These are phyloP conservation scores for Rhinolophus ferrumequinum DNA, from an alignment of 2,113 vertebrate species.

Conservation along the genomic window DNA sequence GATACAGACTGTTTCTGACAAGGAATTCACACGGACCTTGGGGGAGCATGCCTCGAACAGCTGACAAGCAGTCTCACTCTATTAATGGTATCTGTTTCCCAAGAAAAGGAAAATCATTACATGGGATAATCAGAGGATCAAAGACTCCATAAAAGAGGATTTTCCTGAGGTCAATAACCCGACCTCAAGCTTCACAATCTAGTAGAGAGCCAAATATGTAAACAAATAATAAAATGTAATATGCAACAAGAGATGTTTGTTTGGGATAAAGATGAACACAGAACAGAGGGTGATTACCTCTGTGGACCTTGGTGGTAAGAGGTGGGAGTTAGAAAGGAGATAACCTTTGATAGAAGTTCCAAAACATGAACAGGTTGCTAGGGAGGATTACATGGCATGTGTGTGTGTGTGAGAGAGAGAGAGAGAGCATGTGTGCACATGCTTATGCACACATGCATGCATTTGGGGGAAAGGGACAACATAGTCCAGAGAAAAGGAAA, in stretches of 20 bases:
- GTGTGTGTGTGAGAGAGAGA: not conserved
- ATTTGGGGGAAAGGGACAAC: not conserved
- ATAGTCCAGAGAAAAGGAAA: not conserved
- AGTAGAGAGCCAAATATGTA: not conserved
- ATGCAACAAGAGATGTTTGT: not conserved
- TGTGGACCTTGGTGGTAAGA: not conserved
- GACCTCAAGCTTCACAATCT: not conserved
- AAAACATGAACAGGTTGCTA: not conserved
- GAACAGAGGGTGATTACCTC: not conserved
- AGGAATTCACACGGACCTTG: not conserved
- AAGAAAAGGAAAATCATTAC: constrained; percentile 47
- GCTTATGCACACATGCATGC: not conserved
- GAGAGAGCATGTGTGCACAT: no score
- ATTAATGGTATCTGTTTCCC: not conserved
- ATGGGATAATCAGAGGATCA: not conserved
- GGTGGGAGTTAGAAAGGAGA: not conserved
- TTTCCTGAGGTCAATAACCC: constrained; percentile 16
- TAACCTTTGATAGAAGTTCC: not conserved
- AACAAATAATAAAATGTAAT: constrained; percentile 60
- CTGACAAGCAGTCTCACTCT: not conserved
- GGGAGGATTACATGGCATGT: not conserved
- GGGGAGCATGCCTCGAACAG: not conserved
- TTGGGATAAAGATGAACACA: not conserved
- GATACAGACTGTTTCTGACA: not conserved
- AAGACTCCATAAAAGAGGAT: constrained; percentile 21